Evolutionary conservation across 2,797 vertebrate species (phyloP).

Genomic region (Lophotriccus pileatus): DNA sequence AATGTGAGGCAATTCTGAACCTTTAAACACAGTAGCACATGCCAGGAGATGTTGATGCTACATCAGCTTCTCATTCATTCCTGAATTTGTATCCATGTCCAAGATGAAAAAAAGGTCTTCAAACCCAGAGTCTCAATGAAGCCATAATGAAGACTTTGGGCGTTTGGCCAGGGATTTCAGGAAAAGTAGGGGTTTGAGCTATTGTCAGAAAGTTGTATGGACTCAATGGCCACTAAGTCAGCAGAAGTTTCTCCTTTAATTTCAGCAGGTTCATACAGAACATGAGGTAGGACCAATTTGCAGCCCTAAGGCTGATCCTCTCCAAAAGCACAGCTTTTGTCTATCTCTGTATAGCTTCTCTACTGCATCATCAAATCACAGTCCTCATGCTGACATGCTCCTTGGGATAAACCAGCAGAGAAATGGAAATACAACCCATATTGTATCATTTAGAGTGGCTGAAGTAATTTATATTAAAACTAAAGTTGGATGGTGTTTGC

Average conservation of each 20-base stretch:
- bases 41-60: rapidly evolving
- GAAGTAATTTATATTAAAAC: neutral
- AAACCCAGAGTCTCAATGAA: neutral
- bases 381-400: neutral
- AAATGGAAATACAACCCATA: neutral
- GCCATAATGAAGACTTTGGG: neutral
- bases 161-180: neutral
- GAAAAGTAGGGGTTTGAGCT: neutral
- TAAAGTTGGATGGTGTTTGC: neutral
- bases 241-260: neutral
- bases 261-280: neutral
- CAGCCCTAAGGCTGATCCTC: neutral
- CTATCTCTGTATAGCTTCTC: rapidly evolving
- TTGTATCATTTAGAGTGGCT: neutral
- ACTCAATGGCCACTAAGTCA: neutral
- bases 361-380: neutral
- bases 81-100: neutral
- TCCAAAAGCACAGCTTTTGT: neutral
- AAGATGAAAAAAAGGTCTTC: neutral
- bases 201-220: neutral
- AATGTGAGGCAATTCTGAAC: neutral
- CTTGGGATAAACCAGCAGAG: neutral
- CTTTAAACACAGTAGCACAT: neutral
- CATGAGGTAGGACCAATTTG: neutral
- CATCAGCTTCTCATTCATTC: neutral